Evolutionary conservation across 2,888 invertebrate species (phyloP), one percentile per base, ranked within the genome.

Genomic region (Thymelicus lineola): DNA sequence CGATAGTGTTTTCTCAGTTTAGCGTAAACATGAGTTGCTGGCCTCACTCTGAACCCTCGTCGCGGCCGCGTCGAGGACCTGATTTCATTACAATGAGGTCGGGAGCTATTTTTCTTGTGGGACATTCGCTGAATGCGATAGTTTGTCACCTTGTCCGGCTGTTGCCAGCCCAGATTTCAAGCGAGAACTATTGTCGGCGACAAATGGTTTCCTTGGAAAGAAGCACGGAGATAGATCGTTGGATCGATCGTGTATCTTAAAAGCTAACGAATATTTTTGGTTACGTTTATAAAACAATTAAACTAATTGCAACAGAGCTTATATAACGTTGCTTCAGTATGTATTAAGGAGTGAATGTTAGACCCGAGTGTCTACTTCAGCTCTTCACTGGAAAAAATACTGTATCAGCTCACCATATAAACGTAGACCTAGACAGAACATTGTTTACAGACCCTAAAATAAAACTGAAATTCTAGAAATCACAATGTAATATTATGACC

Each of bases 21-120:
- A 42, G 20, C 20, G 14, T 7, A 35, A 50, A 36, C 62, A 62
- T 36, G 38, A 28, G 28, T 15, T 28, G n/a, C 15, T 10, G 20
- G 36, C 15, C 45, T 55, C 12, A 20, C 55, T 35, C 55, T 61
- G 35, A 67, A 67, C 61, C 67, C 57, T 12, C 12, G 28, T 7
- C 35, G 14, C 57, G 55, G 20, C 66, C 36, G 17, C 62, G 55
- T 62, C 62, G 17, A 62, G 68, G 68, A 57, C 35, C 57, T 50
- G 59, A 70, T 59, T 70, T 64, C 64, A 70, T 70, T 59, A 70
- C 64, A 70, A 70, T 70, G 63, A 20, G 59, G 59, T 42, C 50
- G 50, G 58, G 59, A 58, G 64, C 59, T 4, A 64, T 70, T 64
- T 50, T 63, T 70, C 64, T 70, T 45, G 42, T 36, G 64, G 35